These are phyloP conservation scores for Bryconaethiops microstoma DNA, from an alignment of 2,797 vertebrate species.

Conservation along the genomic window DNA sequence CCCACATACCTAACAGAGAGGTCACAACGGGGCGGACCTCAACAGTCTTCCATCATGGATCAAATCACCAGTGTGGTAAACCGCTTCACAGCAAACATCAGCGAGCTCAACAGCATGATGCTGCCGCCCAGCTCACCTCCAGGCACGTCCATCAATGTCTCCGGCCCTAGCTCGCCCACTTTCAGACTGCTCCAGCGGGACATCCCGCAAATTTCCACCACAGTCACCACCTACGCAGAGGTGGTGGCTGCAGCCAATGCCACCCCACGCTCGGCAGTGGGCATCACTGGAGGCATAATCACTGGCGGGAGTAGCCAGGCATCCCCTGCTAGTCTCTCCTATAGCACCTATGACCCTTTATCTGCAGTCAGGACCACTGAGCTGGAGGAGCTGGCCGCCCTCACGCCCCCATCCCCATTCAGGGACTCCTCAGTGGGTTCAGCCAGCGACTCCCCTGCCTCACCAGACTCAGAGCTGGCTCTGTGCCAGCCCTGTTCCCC, in stretches of 20 bases:
- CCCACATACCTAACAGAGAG: constrained; percentile 81
- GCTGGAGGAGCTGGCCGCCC: constrained; percentile 86
- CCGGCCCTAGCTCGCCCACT: constrained; percentile 76
- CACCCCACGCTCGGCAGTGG: constrained; percentile 63
- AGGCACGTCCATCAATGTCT: constrained; percentile 47
- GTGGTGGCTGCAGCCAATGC: constrained; percentile 84
- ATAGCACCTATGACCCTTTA: constrained; percentile 69
- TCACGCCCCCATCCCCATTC: constrained; percentile 96
- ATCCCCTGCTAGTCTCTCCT: constrained; percentile 75
- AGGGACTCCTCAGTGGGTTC: constrained; percentile 95
- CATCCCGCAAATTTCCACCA: constrained; percentile 79
- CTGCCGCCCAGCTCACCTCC: constrained; percentile 79
- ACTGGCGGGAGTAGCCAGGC: constrained; percentile 74
- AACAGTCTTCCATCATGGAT: constrained; percentile 93
- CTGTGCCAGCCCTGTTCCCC: constrained; percentile 82
- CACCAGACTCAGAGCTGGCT: constrained; percentile 87
- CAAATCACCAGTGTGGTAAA: constrained; percentile 97
- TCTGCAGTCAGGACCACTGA: constrained; percentile 75
- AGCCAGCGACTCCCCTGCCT: constrained; percentile 85
- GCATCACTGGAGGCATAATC: constrained; percentile 58
- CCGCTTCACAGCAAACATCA: constrained; percentile 97
- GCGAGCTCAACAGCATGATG: constrained; percentile 98
- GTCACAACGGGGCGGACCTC: constrained; percentile 77
- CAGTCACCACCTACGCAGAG: constrained; percentile 90
- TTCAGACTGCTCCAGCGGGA: constrained; percentile 80